A percentile compares a stretch with the other conserved stretches of the same genome.
These are phyloP conservation scores for Drosophila cardini DNA, from an alignment of 1,140 invertebrate genomes.

Conservation along the genomic window DNA sequence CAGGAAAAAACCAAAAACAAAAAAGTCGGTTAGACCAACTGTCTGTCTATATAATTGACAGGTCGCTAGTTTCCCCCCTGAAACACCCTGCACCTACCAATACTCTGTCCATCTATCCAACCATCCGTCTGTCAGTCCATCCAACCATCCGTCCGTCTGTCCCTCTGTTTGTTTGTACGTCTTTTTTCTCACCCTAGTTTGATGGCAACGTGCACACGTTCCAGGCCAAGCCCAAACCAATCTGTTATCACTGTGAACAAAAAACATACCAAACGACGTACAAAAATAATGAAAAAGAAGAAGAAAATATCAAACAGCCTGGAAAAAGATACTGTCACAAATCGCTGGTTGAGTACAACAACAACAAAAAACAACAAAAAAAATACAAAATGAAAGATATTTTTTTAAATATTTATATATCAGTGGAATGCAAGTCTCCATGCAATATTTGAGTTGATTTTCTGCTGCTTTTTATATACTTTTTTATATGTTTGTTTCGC, in stretches of 20 bases:
- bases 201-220: constrained; percentile 36
- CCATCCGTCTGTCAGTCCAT: neutral
- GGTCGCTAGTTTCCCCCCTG: neutral
- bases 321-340: constrained; percentile 65
- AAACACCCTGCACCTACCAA: neutral
- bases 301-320: constrained; percentile 20
- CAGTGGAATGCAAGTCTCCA: constrained; percentile 69
- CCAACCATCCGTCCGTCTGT: neutral
- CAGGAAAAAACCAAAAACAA: constrained; percentile 43
- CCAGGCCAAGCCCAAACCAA: constrained; percentile 47
- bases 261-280: constrained; percentile 11
- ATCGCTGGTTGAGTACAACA: constrained; percentile 50
- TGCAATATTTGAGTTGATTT: constrained; percentile 54
- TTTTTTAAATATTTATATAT: constrained; percentile 81
- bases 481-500: constrained; percentile 21
- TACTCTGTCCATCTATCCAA: constrained; percentile 9
- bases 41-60: constrained; percentile 58
- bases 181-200: constrained; percentile 81
- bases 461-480: constrained; percentile 24
- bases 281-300: no score
- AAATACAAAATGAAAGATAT: no score
- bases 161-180: constrained; percentile 71
- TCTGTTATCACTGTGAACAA: constrained; percentile 63
- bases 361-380: no score
- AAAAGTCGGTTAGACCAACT: constrained; percentile 52